Conservation (phyloP, 2,888 invertebrate species). For the Pseudoips prasinana region DNA sequence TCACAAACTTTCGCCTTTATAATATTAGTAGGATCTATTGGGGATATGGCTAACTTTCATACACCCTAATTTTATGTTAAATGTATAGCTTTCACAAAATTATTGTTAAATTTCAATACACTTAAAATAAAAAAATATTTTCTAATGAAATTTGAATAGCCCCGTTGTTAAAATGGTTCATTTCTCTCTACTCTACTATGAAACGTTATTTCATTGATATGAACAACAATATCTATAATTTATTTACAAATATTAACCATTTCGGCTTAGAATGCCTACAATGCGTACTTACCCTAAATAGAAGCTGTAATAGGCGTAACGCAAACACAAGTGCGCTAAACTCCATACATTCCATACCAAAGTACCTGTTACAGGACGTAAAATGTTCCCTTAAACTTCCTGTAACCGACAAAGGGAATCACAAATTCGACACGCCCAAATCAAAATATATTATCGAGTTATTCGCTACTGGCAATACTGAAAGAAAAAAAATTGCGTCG, state of each 20-base stretch:
- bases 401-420: constrained; percentile 64
- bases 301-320: constrained; percentile 63
- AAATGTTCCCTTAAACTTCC: constrained; percentile 58
- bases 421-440: constrained; percentile 78
- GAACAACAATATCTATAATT: constrained; percentile 24
- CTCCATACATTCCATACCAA: constrained; percentile 44
- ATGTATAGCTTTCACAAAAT: too few relatives aligned
- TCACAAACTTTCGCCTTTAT: too few relatives aligned
- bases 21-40: too few relatives aligned
- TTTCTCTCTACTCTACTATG: too few relatives aligned
- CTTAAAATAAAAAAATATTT: too few relatives aligned
- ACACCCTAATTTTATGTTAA: too few relatives aligned
- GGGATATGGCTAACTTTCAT: too few relatives aligned
- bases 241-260: constrained; percentile 41
- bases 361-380: constrained; percentile 62
- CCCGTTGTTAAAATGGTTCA: too few relatives aligned
- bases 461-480: constrained; percentile 35
- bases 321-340: constrained; percentile 74
- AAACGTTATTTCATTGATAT: constrained; percentile 10
- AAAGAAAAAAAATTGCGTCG: constrained; percentile 47
- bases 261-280: constrained; percentile 37
- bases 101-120: too few relatives aligned
- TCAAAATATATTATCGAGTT: constrained; percentile 76
- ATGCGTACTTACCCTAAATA: constrained; percentile 44
- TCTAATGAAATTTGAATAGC: too few relatives aligned